Conservation (phyloP, 1,140 invertebrate genomes). For the Gyrodactylus salaris region DNA sequence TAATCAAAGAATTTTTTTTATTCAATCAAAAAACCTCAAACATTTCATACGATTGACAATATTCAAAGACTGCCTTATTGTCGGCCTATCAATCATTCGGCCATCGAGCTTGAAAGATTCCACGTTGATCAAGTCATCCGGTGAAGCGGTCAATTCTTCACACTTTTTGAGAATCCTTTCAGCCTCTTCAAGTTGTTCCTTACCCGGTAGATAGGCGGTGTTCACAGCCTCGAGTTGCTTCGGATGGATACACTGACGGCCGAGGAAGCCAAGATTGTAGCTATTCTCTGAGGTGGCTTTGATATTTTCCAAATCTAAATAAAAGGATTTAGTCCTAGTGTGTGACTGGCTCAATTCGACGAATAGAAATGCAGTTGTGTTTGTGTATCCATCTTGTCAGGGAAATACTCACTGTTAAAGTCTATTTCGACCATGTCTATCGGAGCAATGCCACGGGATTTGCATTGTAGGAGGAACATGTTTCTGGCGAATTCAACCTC, state of each 20-base stretch:
- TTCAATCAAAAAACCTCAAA: no score
- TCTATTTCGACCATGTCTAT: neutral
- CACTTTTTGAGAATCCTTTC: neutral
- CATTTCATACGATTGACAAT: no score
- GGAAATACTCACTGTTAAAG: no score
- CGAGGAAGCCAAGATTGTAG: neutral
- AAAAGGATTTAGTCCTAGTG: no score
- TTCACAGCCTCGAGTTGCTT: neutral
- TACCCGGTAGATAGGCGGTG: neutral
- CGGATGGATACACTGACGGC: neutral
- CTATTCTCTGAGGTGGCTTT: neutral
- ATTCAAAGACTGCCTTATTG: neutral
- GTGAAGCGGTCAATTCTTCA: neutral
- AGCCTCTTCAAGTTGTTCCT: neutral
- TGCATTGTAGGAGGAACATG: neutral
- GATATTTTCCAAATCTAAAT: no score
- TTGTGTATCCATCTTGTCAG: no score
- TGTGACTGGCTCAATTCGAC: no score
- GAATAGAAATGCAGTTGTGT: no score
- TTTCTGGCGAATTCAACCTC: neutral
- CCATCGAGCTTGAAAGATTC: neutral
- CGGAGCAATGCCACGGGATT: neutral
- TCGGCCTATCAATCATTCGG: neutral
- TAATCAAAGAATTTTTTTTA: no score
- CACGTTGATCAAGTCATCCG: neutral